Evolutionary conservation across 1,140 invertebrate species (phyloP).

Genomic region (Pseudomyrmex gracilis): DNA sequence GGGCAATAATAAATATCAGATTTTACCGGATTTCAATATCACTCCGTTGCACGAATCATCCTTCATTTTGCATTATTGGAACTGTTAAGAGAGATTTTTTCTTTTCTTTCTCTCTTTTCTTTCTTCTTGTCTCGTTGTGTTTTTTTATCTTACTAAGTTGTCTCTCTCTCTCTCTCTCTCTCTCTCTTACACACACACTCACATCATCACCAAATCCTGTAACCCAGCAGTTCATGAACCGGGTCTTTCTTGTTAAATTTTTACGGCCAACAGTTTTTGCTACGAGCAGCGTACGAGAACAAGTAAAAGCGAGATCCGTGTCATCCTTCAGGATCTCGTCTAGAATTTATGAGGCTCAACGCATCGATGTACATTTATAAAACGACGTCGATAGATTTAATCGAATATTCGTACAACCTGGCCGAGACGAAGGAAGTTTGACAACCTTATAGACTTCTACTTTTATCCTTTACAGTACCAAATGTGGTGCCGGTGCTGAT

Average conservation of each 20-base stretch:
- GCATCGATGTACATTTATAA: conserved; percentile 58
- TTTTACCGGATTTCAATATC: conserved; percentile 71
- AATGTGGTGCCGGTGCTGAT: conserved; percentile 7
- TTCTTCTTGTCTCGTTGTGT: neutral
- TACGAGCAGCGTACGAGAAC: conserved; percentile 44
- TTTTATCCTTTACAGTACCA: conserved; percentile 15
- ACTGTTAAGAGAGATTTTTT: conserved; percentile 19
- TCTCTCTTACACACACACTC: neutral
- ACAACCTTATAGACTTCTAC: conserved; percentile 21
- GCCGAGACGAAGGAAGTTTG: conserved; percentile 20
- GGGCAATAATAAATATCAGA: conserved; percentile 70
- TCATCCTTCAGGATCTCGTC: conserved; percentile 47
- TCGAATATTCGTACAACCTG: conserved; percentile 55
- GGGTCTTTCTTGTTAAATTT: conserved; percentile 77
- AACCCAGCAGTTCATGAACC: conserved; percentile 1
- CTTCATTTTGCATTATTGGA: conserved; percentile 62
- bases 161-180: neutral
- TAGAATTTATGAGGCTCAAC: conserved; percentile 57
- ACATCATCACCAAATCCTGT: conserved; percentile 41
- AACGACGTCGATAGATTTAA: conserved; percentile 59
- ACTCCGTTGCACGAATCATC: conserved; percentile 62
- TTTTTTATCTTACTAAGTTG: neutral
- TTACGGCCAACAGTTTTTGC: conserved; percentile 74
- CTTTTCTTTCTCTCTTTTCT: conserved; percentile 11
- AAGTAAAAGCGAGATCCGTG: conserved; percentile 35